A percentile compares a stretch with the other conserved stretches of the same genome.
phyloP scores from a whole-genome alignment of 2,797 vertebrate species.

The Molossus alvarezi region DNA sequence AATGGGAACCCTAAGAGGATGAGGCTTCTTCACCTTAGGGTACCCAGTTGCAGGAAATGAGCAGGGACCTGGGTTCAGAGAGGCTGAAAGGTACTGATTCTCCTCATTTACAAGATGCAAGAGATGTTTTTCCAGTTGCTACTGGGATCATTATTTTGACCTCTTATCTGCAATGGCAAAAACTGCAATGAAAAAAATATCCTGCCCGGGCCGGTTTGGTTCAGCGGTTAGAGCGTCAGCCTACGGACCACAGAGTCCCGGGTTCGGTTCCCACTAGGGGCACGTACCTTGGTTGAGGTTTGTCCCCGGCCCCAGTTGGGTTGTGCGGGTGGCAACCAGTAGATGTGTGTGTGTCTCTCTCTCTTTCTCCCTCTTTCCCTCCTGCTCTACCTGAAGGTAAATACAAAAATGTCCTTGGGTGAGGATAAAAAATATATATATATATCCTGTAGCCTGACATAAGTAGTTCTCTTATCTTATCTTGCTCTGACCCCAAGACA shows the following conservation, averaged over 20 bases:
- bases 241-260: too few relatives aligned
- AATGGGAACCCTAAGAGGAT: not conserved
- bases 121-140: not conserved
- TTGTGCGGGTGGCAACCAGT: too few relatives aligned
- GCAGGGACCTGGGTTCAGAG: not conserved
- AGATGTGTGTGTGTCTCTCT: too few relatives aligned
- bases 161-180: conserved; percentile 12
- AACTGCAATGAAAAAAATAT: conserved; percentile 1
- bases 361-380: too few relatives aligned
- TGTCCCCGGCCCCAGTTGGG: too few relatives aligned
- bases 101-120: conserved; percentile 6
- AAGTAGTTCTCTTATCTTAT: not conserved
- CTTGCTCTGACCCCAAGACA: conserved; percentile 27
- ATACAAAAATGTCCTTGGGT: too few relatives aligned
- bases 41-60: not conserved
- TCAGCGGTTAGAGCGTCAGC: too few relatives aligned
- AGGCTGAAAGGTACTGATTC: not conserved
- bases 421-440: too few relatives aligned
- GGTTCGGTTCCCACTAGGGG: too few relatives aligned
- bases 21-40: not conserved
- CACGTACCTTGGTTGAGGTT: too few relatives aligned
- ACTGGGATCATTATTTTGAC: not conserved
- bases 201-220: too few relatives aligned
- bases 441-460: not conserved
- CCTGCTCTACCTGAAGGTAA: too few relatives aligned